Percentiles rank a stretch among this genome's conserved stretches.
phyloP scores from a whole-genome alignment of 2,888 invertebrate species.

The Drosophila mulleri region DNA sequence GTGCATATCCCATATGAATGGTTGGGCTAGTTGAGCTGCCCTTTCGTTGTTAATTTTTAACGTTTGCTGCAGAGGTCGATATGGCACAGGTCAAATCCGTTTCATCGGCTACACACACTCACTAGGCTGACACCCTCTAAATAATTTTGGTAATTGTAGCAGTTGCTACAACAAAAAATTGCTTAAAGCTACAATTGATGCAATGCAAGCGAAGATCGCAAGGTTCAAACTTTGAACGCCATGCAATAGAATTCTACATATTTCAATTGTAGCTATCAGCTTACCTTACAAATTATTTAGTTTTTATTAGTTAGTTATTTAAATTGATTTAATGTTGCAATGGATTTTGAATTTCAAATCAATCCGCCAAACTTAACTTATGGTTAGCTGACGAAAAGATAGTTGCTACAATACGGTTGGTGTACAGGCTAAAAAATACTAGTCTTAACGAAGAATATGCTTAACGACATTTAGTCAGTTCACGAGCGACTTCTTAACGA shows the following conservation, averaged over 20 bases:
- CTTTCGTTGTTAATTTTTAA: conserved; percentile 19
- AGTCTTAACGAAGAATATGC: not conserved
- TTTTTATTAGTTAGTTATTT: too few species aligned
- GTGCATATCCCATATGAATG: conserved; percentile 3
- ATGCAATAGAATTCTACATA: not conserved
- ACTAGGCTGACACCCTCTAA: conserved; percentile 3
- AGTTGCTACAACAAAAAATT: not conserved
- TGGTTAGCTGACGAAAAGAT: not conserved
- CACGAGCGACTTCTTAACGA: not conserved
- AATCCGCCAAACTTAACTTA: not conserved
- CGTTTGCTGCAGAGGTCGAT: conserved; percentile 7
- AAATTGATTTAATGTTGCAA: too few species aligned
- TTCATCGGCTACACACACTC: conserved; percentile 5
- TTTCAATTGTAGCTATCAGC: too few species aligned
- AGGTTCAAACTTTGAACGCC: not conserved
- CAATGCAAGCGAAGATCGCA: conserved; percentile 5
- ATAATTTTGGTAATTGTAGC: conserved; percentile 5
- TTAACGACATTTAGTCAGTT: not conserved
- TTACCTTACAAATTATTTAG: too few species aligned
- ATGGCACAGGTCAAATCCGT: conserved; percentile 14
- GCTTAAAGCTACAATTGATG: not conserved
- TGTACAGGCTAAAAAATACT: not conserved
- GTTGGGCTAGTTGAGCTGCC: conserved; percentile 3
- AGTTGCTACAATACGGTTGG: conserved; percentile 8
- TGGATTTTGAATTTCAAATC: not conserved